Percentiles rank a stretch among this genome's conserved stretches.
Conservation (phyloP, 2,888 invertebrate genomes). For the Ochropleura leucogaster region DNA sequence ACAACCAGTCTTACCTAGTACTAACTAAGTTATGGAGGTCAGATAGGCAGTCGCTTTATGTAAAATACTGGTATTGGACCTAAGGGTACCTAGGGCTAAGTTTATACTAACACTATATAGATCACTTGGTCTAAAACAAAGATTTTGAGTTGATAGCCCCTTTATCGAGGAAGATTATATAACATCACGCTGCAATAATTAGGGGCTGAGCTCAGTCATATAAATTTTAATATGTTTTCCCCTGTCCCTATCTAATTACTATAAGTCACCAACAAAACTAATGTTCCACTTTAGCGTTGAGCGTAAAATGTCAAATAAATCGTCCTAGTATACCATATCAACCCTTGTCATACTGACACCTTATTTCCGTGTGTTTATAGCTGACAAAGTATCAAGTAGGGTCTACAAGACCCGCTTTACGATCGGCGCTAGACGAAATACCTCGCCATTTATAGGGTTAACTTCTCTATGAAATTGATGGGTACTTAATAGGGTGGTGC, state of each 20-base stretch:
- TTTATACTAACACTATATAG: too few species aligned
- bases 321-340: slow-evolving; percentile 52
- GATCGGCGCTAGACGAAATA: slow-evolving; percentile 55
- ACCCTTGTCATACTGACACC: slow-evolving; percentile 69
- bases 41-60: too few species aligned
- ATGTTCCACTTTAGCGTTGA: slow-evolving; percentile 38
- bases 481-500: slow-evolving; percentile 32
- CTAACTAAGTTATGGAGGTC: too few species aligned
- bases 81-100: too few species aligned
- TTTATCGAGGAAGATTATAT: too few species aligned
- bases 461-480: slow-evolving; percentile 54
- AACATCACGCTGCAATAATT: too few species aligned
- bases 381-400: slow-evolving; percentile 65
- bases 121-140: too few species aligned
- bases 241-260: slow-evolving; percentile 29
- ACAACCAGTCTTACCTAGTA: too few species aligned
- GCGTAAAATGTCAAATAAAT: slow-evolving; percentile 62
- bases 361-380: slow-evolving; percentile 69
- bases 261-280: slow-evolving; percentile 44
- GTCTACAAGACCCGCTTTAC: slow-evolving; percentile 59
- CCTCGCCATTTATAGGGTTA: slow-evolving; percentile 55
- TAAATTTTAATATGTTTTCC: too few species aligned
- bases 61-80: too few species aligned
- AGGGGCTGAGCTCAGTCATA: too few species aligned
- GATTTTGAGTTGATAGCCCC: too few species aligned